Conservation (phyloP, 37 sponge, comb jelly and placozoan genomes). For the Spongia lamella region DNA sequence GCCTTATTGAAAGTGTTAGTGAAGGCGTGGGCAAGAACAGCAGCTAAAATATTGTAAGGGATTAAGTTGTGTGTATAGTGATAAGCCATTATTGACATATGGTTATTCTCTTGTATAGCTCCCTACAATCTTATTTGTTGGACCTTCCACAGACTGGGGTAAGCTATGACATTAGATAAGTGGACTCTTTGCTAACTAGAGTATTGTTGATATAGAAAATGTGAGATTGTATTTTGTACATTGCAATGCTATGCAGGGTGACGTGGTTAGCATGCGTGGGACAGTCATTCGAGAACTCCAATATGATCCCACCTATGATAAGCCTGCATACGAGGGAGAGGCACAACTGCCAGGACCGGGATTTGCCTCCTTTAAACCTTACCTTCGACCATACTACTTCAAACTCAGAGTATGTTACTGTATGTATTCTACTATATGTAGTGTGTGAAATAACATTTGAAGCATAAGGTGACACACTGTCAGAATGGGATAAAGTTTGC, state of each 20-base stretch:
- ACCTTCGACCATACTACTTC: conserved; percentile 76
- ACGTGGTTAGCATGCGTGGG: conserved; percentile 70
- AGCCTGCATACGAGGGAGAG: conserved; percentile 62
- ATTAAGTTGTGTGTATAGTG: neutral
- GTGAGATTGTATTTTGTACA: neutral
- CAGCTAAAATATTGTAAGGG: conserved; percentile 73
- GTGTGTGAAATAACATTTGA: neutral
- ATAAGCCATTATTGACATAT: neutral
- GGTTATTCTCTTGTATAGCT: conserved; percentile 36
- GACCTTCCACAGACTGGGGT: conserved; percentile 78
- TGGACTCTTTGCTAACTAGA: neutral
- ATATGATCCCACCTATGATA: conserved; percentile 10
- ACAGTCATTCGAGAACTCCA: conserved; percentile 42
- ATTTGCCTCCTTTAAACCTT: conserved; percentile 89
- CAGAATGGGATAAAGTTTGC: too few relatives aligned
- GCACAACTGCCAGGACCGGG: conserved; percentile 72
- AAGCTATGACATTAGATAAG: conserved; percentile 4
- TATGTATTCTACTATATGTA: neutral
- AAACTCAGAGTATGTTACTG: conserved; percentile 52
- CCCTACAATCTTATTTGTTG: conserved; percentile 85
- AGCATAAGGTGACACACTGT: too few relatives aligned
- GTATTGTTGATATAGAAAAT: neutral
- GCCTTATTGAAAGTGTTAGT: conserved; percentile 62
- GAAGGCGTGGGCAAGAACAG: conserved; percentile 53
- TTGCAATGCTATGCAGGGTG: conserved; percentile 38